Percentiles rank a stretch among this genome's conserved stretches.
phyloP scores from a whole-genome alignment of 2,113 vertebrate genomes.

The Nymphicus hollandicus region DNA sequence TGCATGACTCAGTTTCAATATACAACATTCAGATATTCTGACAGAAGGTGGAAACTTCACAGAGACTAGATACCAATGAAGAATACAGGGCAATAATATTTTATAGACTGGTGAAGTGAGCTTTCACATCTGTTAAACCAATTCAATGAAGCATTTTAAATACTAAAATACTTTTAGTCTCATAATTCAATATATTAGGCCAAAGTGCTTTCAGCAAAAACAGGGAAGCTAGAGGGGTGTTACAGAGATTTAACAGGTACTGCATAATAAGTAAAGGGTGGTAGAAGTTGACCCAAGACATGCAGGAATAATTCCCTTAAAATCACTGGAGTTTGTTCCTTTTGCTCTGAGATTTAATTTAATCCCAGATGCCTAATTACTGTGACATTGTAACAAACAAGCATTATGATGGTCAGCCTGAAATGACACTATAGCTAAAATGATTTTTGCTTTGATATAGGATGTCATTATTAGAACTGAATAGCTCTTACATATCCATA shows the following conservation, averaged over 20 bases:
- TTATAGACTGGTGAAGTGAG: neutral
- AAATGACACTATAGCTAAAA: neutral
- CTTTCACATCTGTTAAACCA: neutral
- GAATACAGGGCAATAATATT: neutral
- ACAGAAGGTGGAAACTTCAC: neutral
- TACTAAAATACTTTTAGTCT: neutral
- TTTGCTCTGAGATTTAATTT: neutral
- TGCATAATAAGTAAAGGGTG: neutral
- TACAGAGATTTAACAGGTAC: neutral
- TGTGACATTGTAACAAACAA: neutral
- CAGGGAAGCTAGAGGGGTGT: neutral
- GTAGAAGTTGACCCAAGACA: neutral
- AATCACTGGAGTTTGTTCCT: neutral
- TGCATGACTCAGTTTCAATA: neutral
- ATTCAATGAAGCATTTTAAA: neutral
- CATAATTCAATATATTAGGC: neutral
- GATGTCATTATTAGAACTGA: neutral
- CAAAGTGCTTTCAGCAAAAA: neutral
- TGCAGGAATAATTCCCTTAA: neutral
- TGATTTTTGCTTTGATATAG: neutral
- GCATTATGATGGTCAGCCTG: neutral
- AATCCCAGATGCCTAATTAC: neutral
- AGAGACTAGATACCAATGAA: neutral
- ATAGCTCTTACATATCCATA: neutral
- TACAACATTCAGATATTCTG: neutral